A percentile compares a stretch with the other conserved stretches of the same genome.
Conservation (phyloP, 2,113 vertebrate genomes). For the Heteronetta atricapilla region DNA sequence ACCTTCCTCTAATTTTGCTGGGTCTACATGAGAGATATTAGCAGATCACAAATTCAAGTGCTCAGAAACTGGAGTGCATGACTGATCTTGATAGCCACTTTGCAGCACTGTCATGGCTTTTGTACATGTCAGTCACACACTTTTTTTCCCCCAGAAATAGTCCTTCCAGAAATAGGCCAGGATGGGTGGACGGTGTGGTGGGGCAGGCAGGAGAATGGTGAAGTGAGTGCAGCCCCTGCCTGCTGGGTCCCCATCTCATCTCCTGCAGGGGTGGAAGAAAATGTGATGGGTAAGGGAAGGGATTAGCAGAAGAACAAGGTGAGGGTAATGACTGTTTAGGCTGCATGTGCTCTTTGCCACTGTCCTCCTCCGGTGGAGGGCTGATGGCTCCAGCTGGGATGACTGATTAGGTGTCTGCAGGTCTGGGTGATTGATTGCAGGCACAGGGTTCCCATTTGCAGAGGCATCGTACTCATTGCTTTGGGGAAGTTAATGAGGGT, state of each 20-base stretch:
- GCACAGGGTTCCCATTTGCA: background rate
- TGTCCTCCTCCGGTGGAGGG: background rate
- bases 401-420: background rate
- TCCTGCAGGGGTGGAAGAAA: background rate
- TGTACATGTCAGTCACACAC: background rate
- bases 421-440: background rate
- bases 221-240: background rate
- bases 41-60: background rate
- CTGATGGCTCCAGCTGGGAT: background rate
- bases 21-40: background rate
- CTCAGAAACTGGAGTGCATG: background rate
- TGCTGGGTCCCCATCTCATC: background rate
- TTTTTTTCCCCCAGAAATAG: background rate
- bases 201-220: background rate
- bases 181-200: background rate
- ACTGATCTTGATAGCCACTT: background rate
- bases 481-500: background rate
- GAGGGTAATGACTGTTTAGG: background rate
- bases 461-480: background rate
- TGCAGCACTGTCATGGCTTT: background rate
- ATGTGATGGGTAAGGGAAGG: background rate
- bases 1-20: background rate
- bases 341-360: background rate
- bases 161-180: background rate
- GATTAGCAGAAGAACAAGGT: background rate